These are phyloP conservation scores for Leptodactylus fallax DNA, from an alignment of 2,797 vertebrate genomes.

Conservation along the genomic window DNA sequence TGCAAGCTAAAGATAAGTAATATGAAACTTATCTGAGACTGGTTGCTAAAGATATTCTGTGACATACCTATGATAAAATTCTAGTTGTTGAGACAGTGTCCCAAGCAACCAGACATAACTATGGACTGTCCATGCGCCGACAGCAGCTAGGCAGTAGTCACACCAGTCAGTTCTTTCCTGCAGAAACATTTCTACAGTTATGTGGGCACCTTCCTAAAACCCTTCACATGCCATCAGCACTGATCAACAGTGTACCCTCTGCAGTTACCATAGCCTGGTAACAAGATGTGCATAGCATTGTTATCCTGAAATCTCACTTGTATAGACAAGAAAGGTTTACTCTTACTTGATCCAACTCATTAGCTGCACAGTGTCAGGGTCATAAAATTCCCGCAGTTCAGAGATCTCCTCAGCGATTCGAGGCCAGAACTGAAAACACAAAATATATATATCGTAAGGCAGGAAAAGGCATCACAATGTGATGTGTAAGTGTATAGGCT, in stretches of 20 bases:
- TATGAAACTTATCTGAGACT: no score
- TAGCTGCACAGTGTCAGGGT: constrained; percentile 98
- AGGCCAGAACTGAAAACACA: constrained; percentile 87
- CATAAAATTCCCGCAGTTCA: constrained; percentile 96
- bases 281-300: neutral
- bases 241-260: neutral
- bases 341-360: constrained; percentile 98
- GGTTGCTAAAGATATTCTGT: no score
- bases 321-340: neutral
- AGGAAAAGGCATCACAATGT: neutral
- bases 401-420: constrained; percentile 91
- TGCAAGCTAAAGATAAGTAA: no score
- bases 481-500: neutral
- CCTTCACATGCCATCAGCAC: no score
- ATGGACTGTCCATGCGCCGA: no score
- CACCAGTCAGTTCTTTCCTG: no score
- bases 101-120: no score
- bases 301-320: neutral
- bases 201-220: no score
- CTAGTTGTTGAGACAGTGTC: no score
- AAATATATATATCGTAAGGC: neutral
- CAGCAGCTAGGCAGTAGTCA: no score
- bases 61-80: no score
- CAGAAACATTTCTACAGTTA: no score
- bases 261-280: neutral